These are phyloP conservation scores for Thalassarche chlororhynchos DNA, from an alignment of 2,113 vertebrate genomes.

Conservation along the genomic window DNA sequence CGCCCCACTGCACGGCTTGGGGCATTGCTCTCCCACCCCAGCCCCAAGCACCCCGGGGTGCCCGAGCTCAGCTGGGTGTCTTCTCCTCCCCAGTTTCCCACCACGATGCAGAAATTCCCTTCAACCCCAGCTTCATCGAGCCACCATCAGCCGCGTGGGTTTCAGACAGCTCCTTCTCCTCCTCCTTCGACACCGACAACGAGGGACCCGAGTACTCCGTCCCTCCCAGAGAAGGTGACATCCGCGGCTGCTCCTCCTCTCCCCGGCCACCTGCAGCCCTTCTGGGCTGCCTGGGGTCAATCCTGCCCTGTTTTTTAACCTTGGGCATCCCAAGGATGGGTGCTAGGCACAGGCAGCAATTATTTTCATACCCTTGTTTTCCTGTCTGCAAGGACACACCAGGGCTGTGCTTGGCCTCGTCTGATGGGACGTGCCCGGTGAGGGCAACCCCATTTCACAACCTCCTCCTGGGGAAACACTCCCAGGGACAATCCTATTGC, in stretches of 20 bases:
- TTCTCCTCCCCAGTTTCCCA: slow-evolving; percentile 84
- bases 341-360: neutral
- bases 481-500: neutral
- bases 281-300: neutral
- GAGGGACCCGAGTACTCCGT: slow-evolving; percentile 86
- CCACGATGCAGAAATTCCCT: slow-evolving; percentile 91
- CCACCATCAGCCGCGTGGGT: slow-evolving; percentile 89
- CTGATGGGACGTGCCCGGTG: neutral
- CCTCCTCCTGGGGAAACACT: neutral
- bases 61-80: neutral
- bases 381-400: neutral
- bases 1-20: rapidly evolving
- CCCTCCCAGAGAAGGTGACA: slow-evolving; percentile 88
- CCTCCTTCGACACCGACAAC: slow-evolving; percentile 85
- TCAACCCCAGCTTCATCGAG: slow-evolving; percentile 98
- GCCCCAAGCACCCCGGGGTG: rapidly evolving
- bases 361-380: neutral
- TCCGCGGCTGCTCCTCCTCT: neutral
- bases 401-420: rapidly evolving
- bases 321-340: neutral
- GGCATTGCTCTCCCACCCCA: neutral
- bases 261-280: neutral
- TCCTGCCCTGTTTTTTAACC: neutral
- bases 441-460: neutral
- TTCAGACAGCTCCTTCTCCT: slow-evolving; percentile 88